Conservation (phyloP, 2,113 vertebrate genomes). For the Tonatia bakeri region DNA sequence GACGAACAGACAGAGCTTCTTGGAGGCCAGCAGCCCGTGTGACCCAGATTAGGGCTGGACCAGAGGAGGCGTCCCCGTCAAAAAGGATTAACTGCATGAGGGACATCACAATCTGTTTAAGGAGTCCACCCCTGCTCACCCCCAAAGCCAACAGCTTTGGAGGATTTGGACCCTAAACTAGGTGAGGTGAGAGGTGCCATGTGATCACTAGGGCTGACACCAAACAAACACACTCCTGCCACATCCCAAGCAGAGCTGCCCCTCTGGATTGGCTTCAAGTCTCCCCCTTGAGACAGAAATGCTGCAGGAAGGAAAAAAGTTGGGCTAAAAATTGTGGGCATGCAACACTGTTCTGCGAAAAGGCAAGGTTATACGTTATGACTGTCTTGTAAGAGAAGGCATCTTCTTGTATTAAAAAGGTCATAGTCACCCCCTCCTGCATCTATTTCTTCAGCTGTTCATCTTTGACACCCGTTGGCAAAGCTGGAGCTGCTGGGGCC, state of each 20-base stretch:
- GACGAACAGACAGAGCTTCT: neutral
- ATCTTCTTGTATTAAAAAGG: constrained; percentile 11
- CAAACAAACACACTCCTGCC: neutral
- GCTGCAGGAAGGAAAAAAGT: constrained; percentile 1
- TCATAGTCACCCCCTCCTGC: neutral
- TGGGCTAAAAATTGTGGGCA: neutral
- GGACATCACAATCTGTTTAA: neutral
- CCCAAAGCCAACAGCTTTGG: neutral
- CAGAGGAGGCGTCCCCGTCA: neutral
- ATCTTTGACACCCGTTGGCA: neutral
- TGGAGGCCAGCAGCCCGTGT: neutral
- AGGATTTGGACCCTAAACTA: neutral
- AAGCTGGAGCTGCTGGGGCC: neutral
- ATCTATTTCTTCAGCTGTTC: neutral
- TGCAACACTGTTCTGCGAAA: neutral
- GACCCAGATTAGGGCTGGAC: neutral
- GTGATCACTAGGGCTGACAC: neutral
- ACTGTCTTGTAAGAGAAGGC: neutral
- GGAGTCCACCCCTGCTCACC: neutral
- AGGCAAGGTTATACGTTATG: neutral
- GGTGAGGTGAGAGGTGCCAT: neutral
- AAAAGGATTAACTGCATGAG: neutral
- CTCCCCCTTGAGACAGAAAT: neutral
- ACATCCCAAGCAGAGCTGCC: neutral
- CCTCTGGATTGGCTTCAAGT: neutral